Conservation (phyloP, 1,140 invertebrate genomes). For the Hermetia illucens region DNA sequence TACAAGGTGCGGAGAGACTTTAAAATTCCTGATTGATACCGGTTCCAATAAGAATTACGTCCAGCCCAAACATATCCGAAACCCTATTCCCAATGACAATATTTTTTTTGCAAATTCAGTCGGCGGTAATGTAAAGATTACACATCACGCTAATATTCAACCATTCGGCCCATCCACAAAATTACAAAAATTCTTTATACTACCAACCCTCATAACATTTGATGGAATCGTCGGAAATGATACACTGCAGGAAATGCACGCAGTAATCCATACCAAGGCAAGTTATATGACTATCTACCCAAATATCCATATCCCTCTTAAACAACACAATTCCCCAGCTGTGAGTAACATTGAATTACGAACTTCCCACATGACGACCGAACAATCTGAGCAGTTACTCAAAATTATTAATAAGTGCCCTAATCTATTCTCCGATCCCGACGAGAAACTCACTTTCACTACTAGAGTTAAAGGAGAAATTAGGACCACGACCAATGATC, state of each 20-base stretch:
- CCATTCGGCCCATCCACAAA: background rate
- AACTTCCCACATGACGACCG: background rate
- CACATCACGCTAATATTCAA: conserved; percentile 2
- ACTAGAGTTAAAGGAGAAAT: conserved; percentile 7
- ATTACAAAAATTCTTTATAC: conserved; percentile 4
- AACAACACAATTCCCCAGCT: background rate
- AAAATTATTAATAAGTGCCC: conserved; percentile 1
- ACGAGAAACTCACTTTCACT: conserved; percentile 1
- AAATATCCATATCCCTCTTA: background rate
- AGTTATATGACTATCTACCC: conserved; percentile 1
- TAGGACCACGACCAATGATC: conserved; percentile 4
- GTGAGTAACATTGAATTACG: conserved; percentile 4
- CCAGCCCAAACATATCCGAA: background rate
- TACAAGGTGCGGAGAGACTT: conserved; percentile 1
- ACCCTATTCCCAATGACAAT: conserved; percentile 3
- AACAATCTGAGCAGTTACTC: conserved; percentile 1
- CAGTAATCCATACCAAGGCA: conserved; percentile 4
- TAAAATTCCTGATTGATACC: conserved; percentile 8
- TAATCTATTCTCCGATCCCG: conserved; percentile 3
- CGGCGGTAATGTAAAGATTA: conserved; percentile 2
- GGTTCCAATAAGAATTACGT: conserved; percentile 9
- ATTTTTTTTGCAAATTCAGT: conserved; percentile 5
- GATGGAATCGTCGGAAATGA: conserved; percentile 6
- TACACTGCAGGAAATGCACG: conserved; percentile 4
- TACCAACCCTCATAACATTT: conserved; percentile 3